phyloP scores from a whole-genome alignment of 2,113 vertebrate species.

The Oreochromis aureus region DNA sequence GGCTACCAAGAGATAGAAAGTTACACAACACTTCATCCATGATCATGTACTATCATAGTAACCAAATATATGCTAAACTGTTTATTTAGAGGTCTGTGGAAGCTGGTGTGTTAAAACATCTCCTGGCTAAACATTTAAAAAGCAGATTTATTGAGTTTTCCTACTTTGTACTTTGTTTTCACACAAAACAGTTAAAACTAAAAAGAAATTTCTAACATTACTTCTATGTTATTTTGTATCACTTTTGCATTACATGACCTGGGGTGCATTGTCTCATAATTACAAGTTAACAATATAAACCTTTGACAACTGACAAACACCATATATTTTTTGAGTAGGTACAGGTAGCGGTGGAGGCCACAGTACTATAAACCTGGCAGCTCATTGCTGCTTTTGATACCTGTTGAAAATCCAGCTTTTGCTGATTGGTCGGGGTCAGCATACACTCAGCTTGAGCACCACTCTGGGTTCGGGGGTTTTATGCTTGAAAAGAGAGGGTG shows the following conservation, averaged over 20 bases:
- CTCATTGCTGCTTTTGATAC: background rate
- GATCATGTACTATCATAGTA: background rate
- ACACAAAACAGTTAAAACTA: background rate
- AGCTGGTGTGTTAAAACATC: background rate
- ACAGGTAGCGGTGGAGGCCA: background rate
- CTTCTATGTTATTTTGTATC: background rate
- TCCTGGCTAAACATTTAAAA: background rate
- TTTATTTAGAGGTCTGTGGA: background rate
- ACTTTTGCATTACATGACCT: background rate
- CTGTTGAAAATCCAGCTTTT: background rate
- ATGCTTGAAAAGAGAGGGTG: background rate
- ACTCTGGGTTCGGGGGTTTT: background rate
- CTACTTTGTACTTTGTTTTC: background rate
- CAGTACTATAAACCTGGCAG: background rate
- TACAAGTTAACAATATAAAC: background rate
- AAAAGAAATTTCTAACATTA: background rate
- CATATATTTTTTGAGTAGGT: background rate
- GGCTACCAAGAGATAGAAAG: background rate
- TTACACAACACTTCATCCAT: background rate
- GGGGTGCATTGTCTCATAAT: background rate
- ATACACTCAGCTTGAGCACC: background rate
- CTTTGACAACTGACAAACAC: background rate
- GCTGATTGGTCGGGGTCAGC: background rate
- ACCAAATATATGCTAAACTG: background rate
- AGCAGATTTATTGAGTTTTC: background rate